A percentile compares a stretch with the other conserved stretches of the same genome.
Evolutionary conservation across 2,113 vertebrate species (phyloP).

Genomic region (Accipiter virgatus): DNA sequence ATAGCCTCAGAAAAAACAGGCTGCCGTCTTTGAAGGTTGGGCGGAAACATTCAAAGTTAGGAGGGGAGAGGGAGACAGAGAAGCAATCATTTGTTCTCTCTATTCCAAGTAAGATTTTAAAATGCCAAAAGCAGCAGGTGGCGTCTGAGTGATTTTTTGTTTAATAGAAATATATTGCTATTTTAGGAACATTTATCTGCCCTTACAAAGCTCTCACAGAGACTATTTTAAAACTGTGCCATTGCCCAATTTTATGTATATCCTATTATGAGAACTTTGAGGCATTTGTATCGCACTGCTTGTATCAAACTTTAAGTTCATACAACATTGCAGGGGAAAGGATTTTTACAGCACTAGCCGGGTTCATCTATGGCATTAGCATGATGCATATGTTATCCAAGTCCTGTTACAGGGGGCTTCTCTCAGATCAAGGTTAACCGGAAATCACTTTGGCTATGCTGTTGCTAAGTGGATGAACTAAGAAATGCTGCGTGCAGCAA

Average conservation of each 20-base stretch:
- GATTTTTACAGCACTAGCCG: neutral
- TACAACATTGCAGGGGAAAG: neutral
- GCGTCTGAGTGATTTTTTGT: constrained; percentile 44
- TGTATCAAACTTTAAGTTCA: neutral
- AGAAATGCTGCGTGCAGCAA: neutral
- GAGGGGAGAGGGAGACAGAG: constrained; percentile 8
- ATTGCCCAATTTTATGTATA: constrained; percentile 15
- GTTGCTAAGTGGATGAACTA: neutral
- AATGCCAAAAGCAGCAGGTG: constrained; percentile 62
- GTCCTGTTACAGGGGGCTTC: neutral
- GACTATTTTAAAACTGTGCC: constrained; percentile 21
- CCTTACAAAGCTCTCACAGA: neutral
- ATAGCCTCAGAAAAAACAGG: neutral
- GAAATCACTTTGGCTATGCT: neutral
- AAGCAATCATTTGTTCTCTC: constrained; percentile 29
- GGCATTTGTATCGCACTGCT: neutral
- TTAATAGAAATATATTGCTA: constrained; percentile 54
- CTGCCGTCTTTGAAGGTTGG: neutral
- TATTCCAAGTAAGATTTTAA: constrained; percentile 50
- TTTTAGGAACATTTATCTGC: constrained; percentile 49
- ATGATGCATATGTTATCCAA: neutral
- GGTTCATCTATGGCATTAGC: neutral
- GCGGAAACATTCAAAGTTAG: neutral
- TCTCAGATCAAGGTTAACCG: neutral
- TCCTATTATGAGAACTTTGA: constrained; percentile 17